Percentiles rank a stretch among this genome's conserved stretches.
phyloP scores from a whole-genome alignment of 2,888 invertebrate genomes.

The Ochlodes sylvanus region DNA sequence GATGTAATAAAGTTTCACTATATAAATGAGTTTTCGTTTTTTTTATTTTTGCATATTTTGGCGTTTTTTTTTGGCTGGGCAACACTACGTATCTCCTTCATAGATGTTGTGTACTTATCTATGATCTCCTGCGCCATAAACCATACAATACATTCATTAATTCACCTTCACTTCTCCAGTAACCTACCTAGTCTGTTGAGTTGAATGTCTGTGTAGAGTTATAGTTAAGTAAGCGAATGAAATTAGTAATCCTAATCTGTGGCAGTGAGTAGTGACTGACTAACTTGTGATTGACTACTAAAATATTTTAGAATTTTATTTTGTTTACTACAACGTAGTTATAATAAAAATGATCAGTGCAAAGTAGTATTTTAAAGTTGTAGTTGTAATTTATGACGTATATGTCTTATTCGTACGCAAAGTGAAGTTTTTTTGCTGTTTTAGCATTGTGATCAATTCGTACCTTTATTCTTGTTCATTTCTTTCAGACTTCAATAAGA shows the following conservation, averaged over 20 bases:
- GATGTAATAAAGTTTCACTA: no score
- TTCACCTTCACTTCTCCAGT: no score
- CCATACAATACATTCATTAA: no score
- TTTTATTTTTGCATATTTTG: no score
- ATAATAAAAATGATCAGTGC: conserved; percentile 42
- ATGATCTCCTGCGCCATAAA: no score
- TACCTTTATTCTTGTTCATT: conserved; percentile 58
- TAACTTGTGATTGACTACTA: conserved; percentile 46
- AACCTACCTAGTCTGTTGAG: no score
- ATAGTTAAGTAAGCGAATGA: conserved; percentile 1
- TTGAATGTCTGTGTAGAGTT: no score
- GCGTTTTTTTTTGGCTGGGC: no score
- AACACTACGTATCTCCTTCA: no score
- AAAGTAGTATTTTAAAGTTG: conserved; percentile 25
- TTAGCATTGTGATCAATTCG: conserved; percentile 60
- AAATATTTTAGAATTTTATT: conserved; percentile 48
- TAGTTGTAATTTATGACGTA: conserved; percentile 14
- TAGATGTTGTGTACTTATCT: no score
- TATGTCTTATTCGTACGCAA: conserved; percentile 13
- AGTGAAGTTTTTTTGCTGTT: conserved; percentile 20
- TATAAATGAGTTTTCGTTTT: no score
- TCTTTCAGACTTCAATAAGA: conserved; percentile 70
- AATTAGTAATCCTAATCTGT: conserved; percentile 41
- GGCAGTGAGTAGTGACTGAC: conserved; percentile 46
- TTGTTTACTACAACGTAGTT: conserved; percentile 49